Evolutionary conservation across 2,888 invertebrate genomes (phyloP).

Genomic region (Dicranocentrus wangi): DNA sequence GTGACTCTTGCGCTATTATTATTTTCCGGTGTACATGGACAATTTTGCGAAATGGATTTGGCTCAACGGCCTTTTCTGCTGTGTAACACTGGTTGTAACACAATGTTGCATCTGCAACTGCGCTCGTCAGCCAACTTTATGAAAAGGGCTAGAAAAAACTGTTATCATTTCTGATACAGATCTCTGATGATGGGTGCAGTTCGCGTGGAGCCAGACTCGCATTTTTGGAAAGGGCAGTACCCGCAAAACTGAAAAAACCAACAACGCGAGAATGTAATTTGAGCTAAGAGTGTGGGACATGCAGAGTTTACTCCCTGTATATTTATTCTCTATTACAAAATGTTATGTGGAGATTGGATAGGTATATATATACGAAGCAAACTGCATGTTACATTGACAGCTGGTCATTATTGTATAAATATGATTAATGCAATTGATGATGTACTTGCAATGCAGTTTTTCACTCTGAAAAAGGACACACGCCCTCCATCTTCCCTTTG

Average conservation of each 20-base stretch:
- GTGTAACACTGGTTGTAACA: neutral
- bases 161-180: constrained; percentile 43
- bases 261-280: constrained; percentile 11
- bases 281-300: neutral
- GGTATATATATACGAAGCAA: neutral
- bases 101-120: constrained; percentile 19
- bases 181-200: constrained; percentile 30
- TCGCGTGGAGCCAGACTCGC: constrained; percentile 5
- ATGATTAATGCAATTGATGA: constrained; percentile 33
- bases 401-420: constrained; percentile 44
- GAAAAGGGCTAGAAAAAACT: neutral
- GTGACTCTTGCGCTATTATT: constrained; percentile 13
- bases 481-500: constrained; percentile 13
- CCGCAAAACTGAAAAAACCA: neutral
- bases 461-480: constrained; percentile 3
- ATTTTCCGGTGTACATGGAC: constrained; percentile 39
- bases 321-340: too few relatives aligned
- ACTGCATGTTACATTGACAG: constrained; percentile 25
- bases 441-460: neutral
- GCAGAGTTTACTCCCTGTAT: neutral
- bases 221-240: neutral
- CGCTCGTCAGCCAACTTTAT: constrained; percentile 15
- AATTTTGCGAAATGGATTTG: constrained; percentile 13
- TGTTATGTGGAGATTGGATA: too few relatives aligned
- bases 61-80: neutral